Evolutionary conservation across 2,888 invertebrate species (phyloP).

Genomic region (Thymelicus lineola): DNA sequence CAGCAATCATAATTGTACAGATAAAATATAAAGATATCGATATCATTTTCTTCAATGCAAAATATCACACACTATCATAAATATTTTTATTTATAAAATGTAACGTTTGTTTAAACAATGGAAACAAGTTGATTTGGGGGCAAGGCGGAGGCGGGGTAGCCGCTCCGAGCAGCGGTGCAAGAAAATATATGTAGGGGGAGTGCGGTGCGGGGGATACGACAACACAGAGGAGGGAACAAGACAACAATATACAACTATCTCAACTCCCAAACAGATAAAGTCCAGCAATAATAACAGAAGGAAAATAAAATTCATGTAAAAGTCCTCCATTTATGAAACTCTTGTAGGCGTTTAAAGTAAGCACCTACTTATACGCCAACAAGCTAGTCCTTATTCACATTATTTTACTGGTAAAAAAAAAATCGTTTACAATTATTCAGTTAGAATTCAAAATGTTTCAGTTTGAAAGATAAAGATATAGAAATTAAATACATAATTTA

Average conservation of each 20-base stretch:
- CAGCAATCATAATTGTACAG: too few relatives aligned
- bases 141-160: conserved; percentile 78
- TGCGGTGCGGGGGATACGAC: conserved; percentile 52
- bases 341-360: not conserved
- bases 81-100: conserved; percentile 1
- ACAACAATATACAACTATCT: conserved; percentile 45
- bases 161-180: conserved; percentile 62
- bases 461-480: too few relatives aligned
- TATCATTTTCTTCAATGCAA: too few relatives aligned
- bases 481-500: too few relatives aligned
- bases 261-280: conserved; percentile 62
- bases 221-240: conserved; percentile 46
- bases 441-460: too few relatives aligned
- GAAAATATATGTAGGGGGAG: conserved; percentile 67
- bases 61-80: too few relatives aligned
- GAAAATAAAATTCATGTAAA: conserved; percentile 77
- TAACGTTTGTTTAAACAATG: conserved; percentile 52
- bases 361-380: too few relatives aligned
- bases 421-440: too few relatives aligned
- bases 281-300: conserved; percentile 62
- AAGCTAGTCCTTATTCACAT: not conserved
- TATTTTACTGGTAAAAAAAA: not conserved
- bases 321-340: conserved; percentile 63
- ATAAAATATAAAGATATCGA: too few relatives aligned
- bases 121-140: conserved; percentile 63